phyloP scores from a whole-genome alignment of 2,113 vertebrate species.

The Chlorodrepanis virens region DNA sequence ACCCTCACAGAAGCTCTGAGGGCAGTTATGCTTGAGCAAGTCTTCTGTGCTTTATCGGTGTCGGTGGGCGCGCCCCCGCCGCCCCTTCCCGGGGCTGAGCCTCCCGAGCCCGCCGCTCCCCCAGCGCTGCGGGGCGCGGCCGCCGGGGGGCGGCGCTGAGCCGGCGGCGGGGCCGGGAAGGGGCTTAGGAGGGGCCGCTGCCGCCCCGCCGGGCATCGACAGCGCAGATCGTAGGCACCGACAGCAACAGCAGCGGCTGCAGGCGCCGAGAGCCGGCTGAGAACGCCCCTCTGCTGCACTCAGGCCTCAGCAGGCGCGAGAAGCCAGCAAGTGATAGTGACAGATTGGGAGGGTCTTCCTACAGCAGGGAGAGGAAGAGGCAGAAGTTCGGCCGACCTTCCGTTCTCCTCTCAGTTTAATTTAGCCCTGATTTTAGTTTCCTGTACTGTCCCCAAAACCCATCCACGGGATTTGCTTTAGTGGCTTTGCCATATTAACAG shows the following conservation, averaged over 20 bases:
- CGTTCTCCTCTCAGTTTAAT: background rate
- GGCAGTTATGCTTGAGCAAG: background rate
- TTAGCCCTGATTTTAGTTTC: background rate
- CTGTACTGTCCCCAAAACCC: background rate
- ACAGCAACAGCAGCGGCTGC: too few species aligned
- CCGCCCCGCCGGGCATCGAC: background rate
- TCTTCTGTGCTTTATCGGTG: fast-evolving
- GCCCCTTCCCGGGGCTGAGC: too few species aligned
- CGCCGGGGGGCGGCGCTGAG: background rate
- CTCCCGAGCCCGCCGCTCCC: background rate
- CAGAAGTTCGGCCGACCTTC: background rate
- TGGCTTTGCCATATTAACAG: fast-evolving
- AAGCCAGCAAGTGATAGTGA: background rate
- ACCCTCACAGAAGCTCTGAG: background rate
- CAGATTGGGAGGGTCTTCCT: background rate
- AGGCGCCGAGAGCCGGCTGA: too few species aligned
- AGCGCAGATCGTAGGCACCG: too few species aligned
- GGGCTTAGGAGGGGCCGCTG: background rate
- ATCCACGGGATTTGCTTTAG: background rate
- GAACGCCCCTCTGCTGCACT: fast-evolving
- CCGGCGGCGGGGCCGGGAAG: background rate
- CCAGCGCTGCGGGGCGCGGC: background rate
- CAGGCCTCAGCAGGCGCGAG: background rate
- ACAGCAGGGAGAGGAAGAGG: background rate
- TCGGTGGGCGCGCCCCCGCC: fast-evolving